A percentile compares a stretch with the other conserved stretches of the same genome.
phyloP scores from a whole-genome alignment of 2,113 vertebrate genomes.

The Albula goreensis region DNA sequence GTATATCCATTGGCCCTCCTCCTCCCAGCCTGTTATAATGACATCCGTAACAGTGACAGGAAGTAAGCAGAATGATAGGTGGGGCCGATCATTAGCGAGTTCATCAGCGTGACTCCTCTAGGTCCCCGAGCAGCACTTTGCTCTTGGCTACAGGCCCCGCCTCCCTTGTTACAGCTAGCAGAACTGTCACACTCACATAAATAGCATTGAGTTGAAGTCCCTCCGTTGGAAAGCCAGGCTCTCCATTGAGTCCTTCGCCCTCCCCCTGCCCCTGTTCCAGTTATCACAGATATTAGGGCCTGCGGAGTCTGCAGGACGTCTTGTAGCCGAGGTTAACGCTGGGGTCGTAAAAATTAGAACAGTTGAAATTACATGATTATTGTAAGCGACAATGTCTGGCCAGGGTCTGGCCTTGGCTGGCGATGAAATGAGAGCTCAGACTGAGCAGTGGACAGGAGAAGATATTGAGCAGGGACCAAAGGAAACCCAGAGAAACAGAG shows the following conservation, averaged over 20 bases:
- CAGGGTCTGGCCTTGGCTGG: background rate
- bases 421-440: background rate
- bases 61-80: background rate
- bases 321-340: too few species aligned
- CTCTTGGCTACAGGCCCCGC: background rate
- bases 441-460: background rate
- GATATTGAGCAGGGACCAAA: background rate
- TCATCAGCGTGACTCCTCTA: background rate
- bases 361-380: background rate
- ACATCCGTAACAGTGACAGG: background rate
- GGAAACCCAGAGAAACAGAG: background rate
- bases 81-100: background rate
- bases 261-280: too few species aligned
- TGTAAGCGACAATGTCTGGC: background rate
- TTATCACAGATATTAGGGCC: too few species aligned
- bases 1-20: background rate
- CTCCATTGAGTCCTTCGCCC: too few species aligned
- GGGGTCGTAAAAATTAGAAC: too few species aligned
- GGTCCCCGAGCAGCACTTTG: background rate
- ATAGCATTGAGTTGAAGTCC: too few species aligned
- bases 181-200: background rate
- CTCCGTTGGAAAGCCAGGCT: too few species aligned
- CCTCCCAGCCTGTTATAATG: background rate
- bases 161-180: background rate
- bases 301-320: too few species aligned